Percentiles rank a stretch among this genome's conserved stretches.
Conservation (phyloP, 2,888 invertebrate species). For the Temnothorax ravouxi region DNA sequence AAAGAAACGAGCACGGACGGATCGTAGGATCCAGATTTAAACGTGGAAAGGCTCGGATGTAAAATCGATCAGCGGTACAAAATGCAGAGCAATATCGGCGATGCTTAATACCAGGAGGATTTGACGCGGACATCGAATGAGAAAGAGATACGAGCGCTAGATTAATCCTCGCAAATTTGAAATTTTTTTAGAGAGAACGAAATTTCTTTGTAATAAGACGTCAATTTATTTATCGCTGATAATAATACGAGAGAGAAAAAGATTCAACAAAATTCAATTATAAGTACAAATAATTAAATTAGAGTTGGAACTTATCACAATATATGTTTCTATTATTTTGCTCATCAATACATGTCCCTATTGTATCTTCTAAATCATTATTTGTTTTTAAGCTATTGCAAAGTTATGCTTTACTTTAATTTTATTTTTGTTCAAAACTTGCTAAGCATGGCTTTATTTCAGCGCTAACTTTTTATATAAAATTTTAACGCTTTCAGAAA, state of each 20-base stretch:
- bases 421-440: not conserved
- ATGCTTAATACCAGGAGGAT: slow-evolving; percentile 2
- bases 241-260: not conserved
- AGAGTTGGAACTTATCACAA: not conserved
- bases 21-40: slow-evolving; percentile 72
- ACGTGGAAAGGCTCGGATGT: slow-evolving; percentile 62
- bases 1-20: slow-evolving; percentile 32
- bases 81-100: slow-evolving; percentile 31
- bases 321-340: no score
- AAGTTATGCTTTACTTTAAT: not conserved
- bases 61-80: slow-evolving; percentile 69
- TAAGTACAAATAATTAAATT: not conserved
- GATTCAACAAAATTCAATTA: not conserved
- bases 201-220: not conserved
- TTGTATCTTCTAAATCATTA: not conserved
- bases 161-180: slow-evolving; percentile 6
- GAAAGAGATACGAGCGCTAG: not conserved
- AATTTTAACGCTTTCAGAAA: not conserved
- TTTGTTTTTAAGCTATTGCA: not conserved
- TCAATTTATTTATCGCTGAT: not conserved
- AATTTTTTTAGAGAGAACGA: not conserved
- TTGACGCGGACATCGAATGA: slow-evolving; percentile 29
- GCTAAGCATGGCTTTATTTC: not conserved
- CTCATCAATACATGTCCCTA: not conserved
- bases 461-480: slow-evolving; percentile 9